phyloP scores from a whole-genome alignment of 2,888 invertebrate genomes.

The Ephialtes manifestator region DNA sequence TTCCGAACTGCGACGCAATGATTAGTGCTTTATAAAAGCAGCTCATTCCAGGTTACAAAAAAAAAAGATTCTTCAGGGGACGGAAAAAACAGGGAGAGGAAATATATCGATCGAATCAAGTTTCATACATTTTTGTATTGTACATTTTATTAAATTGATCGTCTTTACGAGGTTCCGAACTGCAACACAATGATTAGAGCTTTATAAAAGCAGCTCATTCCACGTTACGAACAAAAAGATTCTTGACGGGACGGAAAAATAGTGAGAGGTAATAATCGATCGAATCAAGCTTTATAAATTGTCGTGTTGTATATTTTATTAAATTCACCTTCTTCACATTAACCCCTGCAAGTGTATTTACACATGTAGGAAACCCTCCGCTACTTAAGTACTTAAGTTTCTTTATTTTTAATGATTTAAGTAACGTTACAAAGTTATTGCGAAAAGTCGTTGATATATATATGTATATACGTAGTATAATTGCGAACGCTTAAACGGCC shows the following conservation, averaged over 20 bases:
- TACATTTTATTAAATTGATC: too few relatives aligned
- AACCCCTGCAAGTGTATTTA: conserved; percentile 64
- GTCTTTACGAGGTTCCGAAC: too few relatives aligned
- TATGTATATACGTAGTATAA: conserved; percentile 17
- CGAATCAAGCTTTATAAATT: not conserved
- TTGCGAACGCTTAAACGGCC: not conserved
- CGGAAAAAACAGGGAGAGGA: not conserved
- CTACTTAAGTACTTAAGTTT: conserved; percentile 58
- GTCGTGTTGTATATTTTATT: conserved; percentile 65
- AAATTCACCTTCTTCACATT: conserved; percentile 59
- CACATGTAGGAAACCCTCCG: conserved; percentile 45
- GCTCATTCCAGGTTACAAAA: not conserved
- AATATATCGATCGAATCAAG: not conserved
- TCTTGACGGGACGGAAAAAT: not conserved
- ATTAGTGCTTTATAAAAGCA: conserved; percentile 25
- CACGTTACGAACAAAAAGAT: too few relatives aligned
- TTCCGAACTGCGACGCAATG: conserved; percentile 20
- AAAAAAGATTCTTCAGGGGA: not conserved
- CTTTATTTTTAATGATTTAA: conserved; percentile 10
- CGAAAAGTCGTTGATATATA: conserved; percentile 48
- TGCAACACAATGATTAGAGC: too few relatives aligned
- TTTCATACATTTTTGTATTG: too few relatives aligned
- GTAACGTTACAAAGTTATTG: conserved; percentile 53
- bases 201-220: too few relatives aligned
- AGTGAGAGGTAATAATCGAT: not conserved